A percentile compares a stretch with the other conserved stretches of the same genome.
These are phyloP conservation scores for Dryoscopus gambensis DNA, from an alignment of 2,113 vertebrate genomes.

Conservation along the genomic window DNA sequence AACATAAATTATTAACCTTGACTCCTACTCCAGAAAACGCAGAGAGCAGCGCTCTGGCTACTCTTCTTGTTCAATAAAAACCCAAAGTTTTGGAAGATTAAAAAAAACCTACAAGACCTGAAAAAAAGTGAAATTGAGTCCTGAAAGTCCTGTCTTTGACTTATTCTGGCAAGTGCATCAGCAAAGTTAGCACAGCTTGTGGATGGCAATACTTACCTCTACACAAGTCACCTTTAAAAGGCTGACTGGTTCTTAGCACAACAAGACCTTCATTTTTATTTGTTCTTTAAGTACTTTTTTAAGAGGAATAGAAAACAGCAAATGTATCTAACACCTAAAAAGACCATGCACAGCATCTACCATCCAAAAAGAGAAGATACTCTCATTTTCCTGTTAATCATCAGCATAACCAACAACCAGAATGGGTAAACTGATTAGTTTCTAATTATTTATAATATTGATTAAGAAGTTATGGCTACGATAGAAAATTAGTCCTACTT, in stretches of 20 bases:
- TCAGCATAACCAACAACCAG: not conserved
- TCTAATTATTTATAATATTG: not conserved
- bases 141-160: not conserved
- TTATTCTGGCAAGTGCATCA: not conserved
- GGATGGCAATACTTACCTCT: constrained; percentile 27
- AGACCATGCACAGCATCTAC: not conserved
- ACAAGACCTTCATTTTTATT: not conserved
- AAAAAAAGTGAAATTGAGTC: not conserved
- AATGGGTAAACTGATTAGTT: not conserved
- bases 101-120: not conserved
- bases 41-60: not conserved
- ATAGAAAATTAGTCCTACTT: not conserved
- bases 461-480: not conserved
- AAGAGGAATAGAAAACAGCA: not conserved
- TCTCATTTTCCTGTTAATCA: not conserved
- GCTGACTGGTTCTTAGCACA: not conserved
- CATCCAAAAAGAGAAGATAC: not conserved
- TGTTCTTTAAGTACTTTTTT: not conserved
- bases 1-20: not conserved
- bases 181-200: not conserved
- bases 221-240: not conserved
- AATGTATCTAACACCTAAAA: not conserved
- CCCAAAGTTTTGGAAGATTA: not conserved
- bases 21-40: not conserved
- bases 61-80: not conserved